Evolutionary conservation across 2,113 vertebrate species (phyloP), one percentile per base, ranked within the genome.

Genomic region (Macquaria australasica): DNA sequence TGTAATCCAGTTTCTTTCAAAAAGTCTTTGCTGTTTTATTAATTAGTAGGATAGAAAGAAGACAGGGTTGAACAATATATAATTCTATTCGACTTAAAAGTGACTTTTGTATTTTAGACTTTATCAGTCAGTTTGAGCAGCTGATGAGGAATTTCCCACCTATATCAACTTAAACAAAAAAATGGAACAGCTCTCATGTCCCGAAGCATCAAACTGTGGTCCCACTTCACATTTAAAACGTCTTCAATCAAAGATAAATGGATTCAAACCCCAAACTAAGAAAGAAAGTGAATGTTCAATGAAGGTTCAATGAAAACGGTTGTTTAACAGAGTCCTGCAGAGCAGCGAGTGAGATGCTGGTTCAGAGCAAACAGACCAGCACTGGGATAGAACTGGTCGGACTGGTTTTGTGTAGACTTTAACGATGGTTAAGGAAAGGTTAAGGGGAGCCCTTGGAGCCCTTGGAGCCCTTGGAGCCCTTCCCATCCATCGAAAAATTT

Each of bases 311-410:
- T 31, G 31, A 39, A 70, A 53, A 16, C 21, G 10, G 12, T 55
- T n/a, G 21, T 64, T 21, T 53, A 6, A 51, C 53, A 43, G 70
- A 25, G 70, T 56, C 23, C 18, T 11, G 59, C 39, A 3, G 66
- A 69, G 73, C 80, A 34, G 53, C 20, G 6, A 59, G 31, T 0
- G 59, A 86, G 81, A 77, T 58, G 48, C 85, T 73, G 85, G 69
- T 73, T 79, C 71, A 87, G 84, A 89, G 58, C 92, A 94, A 94
- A 94, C 89, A 94, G 20, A 82, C 55, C 81, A 12, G 69, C 18
- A 68, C 75, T 62, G 73, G 76, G 77, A 80, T 4, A 67, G 51
- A 90, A 93, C 92, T 59, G 79, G 91, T 91, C 82, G 0, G 31
- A 90, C 93, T 84, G 91, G 92, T 94, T 92, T 53, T 63, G 9